Evolutionary conservation across 1,140 invertebrate species (phyloP), one percentile per base, ranked within the genome.

Genomic region (Lasioglossum baleicum): DNA sequence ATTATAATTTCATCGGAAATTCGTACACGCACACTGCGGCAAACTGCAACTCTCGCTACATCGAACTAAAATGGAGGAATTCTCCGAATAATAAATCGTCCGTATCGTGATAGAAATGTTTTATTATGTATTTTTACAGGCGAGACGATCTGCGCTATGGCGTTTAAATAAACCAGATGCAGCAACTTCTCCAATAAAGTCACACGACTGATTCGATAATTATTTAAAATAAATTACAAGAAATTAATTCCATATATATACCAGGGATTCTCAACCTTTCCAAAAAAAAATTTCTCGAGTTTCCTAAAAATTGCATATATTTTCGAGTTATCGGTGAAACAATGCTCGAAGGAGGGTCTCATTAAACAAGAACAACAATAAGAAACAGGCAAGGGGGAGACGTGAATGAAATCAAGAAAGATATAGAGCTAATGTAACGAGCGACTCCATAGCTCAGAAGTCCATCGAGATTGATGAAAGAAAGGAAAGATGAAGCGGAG

Each of bases 1-100:
- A 74, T 60, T 74, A 26, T 26, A 74, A 79, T 79, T 63, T 53
- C 73, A 66, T 61, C 48, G 26, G 15, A 44, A 79, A 74, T 79
- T 40, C 26, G 20, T 66, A 74, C 70, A 72, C 26, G 5, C 51
- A 79, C 35, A 72, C 51, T 15, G 22, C 48, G 22, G 42, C 51
- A 66, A 8, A 4, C 15, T 44, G 48, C 63, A 42, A 71, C 22
- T 51, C 22, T 73, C 26, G 60, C 11, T 74, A 7, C 26, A 66
- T 67, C 20, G 2, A 51, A 40, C 40, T 67, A 67, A 80, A 74
- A 74, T 80, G 51, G 61, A 35, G 26, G 71, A 72, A 35, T 72
- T 53, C 5, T 26, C 5, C 42, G 4, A 20, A 48, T 5, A 31
- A 31, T n/a, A 78, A 51, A 61, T 63, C 5, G 31, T 71, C 0